Base-by-base conservation (phyloP, 2,888 invertebrate genomes). In the Peribatodes rhomboidaria region DNA sequence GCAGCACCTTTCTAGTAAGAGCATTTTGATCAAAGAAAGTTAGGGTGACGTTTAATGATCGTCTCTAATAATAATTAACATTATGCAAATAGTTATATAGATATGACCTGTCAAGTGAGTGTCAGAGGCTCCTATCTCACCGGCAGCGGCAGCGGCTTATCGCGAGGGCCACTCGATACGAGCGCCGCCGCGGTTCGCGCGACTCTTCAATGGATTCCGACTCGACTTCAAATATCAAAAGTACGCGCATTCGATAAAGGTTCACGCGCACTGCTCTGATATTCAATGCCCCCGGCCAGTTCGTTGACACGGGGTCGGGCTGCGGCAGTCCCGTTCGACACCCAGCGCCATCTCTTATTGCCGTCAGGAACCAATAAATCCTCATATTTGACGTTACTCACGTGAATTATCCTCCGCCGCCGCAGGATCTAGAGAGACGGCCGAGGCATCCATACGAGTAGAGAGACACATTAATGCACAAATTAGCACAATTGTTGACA, bases 341-440 rank as follows among this genome's bases (percentile, higher is more conserved):
- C 65, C 74, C 82, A 89, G 83, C 92, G 92, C 90, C 91, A 91
- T 91, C 92, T 92, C 69, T 87, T 83, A 82, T 78, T 79, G 68
- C 59, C 46, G 39, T 16, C 31, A 14, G 22, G 75, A 80, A 86
- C 79, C 77, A 73, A 72, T 68, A 78, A 79, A 79, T 74, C 77
- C 75, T 61, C 50, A 57, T 63, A 47, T 80, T 77, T 78, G 80
- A 69, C 72, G 69, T 53, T 86, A 91, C 92, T 90, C 81, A 92
- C 91, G 81, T 88, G 84, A 83, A 85, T 79, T 76, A 70, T 77
- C 74, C 73, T 80, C 69, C 68, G 77, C 78, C 72, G 71, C 67
- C 70, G 78, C 76, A 72, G 71, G 71, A 76, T 79, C 74, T 77
- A 73, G 77, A 73, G 77, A 76, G 75, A 80, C 80, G 76, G 78